Conservation (phyloP, 2,113 vertebrate species). For the Vidua chalybeata region DNA sequence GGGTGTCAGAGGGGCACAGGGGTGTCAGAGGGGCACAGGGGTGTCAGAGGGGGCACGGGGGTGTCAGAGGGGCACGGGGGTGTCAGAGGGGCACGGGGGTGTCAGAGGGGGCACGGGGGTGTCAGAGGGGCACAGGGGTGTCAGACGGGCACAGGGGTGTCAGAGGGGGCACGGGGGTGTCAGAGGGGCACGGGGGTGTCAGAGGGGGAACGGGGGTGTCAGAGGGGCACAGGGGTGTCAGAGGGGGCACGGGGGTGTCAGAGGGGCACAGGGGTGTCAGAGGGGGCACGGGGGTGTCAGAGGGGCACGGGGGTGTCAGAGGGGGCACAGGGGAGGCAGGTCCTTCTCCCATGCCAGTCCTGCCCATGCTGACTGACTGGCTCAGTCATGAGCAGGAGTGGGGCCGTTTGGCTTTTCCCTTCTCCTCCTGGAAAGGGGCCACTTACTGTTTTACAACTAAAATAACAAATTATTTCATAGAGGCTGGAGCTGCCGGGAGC, state of each 20-base stretch:
- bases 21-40: too few relatives aligned
- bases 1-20: too few relatives aligned
- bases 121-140: too few relatives aligned
- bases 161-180: too few relatives aligned
- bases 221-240: too few relatives aligned
- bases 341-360: neutral
- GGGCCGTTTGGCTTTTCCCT: neutral
- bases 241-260: neutral
- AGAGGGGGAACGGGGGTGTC: neutral
- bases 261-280: accelerated
- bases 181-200: too few relatives aligned
- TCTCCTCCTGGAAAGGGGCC: slow-evolving; percentile 10
- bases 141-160: too few relatives aligned
- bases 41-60: too few relatives aligned
- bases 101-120: too few relatives aligned
- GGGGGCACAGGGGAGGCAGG: accelerated
- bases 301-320: neutral
- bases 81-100: too few relatives aligned
- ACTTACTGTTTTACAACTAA: slow-evolving; percentile 44
- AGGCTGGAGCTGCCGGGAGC: neutral
- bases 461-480: slow-evolving; percentile 58
- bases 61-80: too few relatives aligned
- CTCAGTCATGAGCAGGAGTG: neutral
- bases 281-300: neutral
- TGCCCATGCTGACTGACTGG: neutral